phyloP scores from a whole-genome alignment of 1,140 invertebrate genomes.

The Mycetomoellerius zeteki region DNA sequence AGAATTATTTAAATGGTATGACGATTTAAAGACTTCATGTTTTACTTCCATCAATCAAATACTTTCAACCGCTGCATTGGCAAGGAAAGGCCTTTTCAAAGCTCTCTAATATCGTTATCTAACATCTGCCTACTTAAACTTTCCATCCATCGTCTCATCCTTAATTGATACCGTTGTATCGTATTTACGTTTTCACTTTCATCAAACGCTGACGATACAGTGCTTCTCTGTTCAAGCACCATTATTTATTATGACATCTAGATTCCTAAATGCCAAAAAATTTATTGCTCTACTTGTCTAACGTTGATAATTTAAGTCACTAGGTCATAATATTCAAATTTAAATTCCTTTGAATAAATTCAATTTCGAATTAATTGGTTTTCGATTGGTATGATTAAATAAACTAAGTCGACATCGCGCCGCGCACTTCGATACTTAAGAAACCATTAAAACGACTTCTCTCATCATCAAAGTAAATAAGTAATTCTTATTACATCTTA shows the following conservation, averaged over 20 bases:
- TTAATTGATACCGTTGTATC: constrained; percentile 50
- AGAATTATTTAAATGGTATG: neutral
- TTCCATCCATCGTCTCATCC: constrained; percentile 46
- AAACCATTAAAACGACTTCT: neutral
- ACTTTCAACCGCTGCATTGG: neutral
- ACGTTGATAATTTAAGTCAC: neutral
- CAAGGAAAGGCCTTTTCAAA: constrained; percentile 24
- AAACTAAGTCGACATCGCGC: neutral
- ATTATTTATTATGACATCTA: neutral
- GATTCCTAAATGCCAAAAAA: neutral
- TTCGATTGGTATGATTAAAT: neutral
- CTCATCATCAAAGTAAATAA: constrained; percentile 22
- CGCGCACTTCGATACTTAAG: constrained; percentile 7
- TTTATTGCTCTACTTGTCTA: neutral
- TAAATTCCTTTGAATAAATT: neutral
- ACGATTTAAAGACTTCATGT: neutral
- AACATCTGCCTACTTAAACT: constrained; percentile 39
- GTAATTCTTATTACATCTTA: neutral
- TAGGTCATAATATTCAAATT: neutral
- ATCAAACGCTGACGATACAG: neutral
- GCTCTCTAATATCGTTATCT: constrained; percentile 46
- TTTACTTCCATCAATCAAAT: constrained; percentile 28
- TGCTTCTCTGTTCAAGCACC: neutral
- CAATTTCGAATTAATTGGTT: constrained; percentile 11
- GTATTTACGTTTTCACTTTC: constrained; percentile 48